A percentile compares a stretch with the other conserved stretches of the same genome.
Conservation (phyloP, 2,797 vertebrate genomes). For the Lindbergichthys nudifrons region DNA sequence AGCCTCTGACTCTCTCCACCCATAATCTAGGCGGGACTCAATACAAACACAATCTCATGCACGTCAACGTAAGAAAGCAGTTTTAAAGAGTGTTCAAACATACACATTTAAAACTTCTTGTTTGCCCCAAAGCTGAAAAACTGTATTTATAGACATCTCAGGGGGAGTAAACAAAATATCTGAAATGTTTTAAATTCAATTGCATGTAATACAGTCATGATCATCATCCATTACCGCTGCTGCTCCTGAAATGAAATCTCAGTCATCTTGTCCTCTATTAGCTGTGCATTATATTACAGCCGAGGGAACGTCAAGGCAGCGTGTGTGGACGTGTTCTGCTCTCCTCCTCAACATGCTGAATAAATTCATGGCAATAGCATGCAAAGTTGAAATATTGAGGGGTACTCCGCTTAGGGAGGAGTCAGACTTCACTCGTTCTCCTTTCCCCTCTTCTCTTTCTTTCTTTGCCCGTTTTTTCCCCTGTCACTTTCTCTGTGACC, state of each 20-base stretch:
- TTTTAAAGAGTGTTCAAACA: constrained; percentile 13
- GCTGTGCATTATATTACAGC: constrained; percentile 52
- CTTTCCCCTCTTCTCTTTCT: constrained; percentile 6
- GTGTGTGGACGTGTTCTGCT: constrained; percentile 53
- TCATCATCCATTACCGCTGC: constrained; percentile 49
- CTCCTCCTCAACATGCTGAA: constrained; percentile 35
- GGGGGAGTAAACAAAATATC: constrained; percentile 51
- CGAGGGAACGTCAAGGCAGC: constrained; percentile 51
- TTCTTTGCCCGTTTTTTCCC: constrained; percentile 8
- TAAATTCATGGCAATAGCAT: constrained; percentile 53
- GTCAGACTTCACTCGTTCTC: constrained; percentile 15
- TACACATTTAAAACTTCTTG: constrained; percentile 2
- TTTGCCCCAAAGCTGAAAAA: constrained; percentile 21
- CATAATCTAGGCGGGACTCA: constrained; percentile 9
- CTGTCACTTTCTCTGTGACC: constrained; percentile 22
- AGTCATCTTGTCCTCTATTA: constrained; percentile 52
- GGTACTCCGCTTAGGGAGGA: constrained; percentile 23
- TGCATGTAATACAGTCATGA: constrained; percentile 50
- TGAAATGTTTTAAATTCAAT: constrained; percentile 57
- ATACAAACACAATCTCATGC: constrained; percentile 18
- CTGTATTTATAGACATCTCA: constrained; percentile 26
- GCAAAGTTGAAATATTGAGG: constrained; percentile 66
- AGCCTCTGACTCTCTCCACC: constrained; percentile 31
- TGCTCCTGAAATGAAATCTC: constrained; percentile 57
- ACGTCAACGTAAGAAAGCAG: background rate